A percentile compares a stretch with the other conserved stretches of the same genome.
Evolutionary conservation across 2,797 vertebrate species (phyloP).

Genomic region (Aviceda cuculoides): DNA sequence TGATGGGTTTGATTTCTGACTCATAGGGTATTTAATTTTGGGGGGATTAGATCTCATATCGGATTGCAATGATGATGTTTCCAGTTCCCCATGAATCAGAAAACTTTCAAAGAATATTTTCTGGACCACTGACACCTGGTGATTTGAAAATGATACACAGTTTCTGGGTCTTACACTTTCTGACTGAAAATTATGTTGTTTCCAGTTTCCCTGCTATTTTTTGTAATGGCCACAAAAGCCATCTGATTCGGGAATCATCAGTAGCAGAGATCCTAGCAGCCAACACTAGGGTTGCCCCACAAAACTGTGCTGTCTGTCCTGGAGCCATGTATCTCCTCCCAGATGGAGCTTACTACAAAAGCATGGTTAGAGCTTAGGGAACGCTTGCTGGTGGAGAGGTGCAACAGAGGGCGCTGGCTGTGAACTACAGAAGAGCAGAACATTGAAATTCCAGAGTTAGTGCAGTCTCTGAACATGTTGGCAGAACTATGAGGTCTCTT

Average conservation of each 20-base stretch:
- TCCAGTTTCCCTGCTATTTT: background rate
- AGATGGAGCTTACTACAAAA: background rate
- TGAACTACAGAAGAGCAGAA: background rate
- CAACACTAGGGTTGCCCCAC: background rate
- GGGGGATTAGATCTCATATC: background rate
- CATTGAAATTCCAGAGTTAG: background rate
- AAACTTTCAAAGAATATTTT: background rate
- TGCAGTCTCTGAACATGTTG: background rate
- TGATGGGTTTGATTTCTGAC: background rate
- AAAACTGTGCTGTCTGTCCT: background rate
- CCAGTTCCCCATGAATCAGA: background rate
- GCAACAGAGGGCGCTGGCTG: background rate
- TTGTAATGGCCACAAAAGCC: background rate
- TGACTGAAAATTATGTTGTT: background rate
- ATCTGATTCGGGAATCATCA: background rate
- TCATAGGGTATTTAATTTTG: background rate
- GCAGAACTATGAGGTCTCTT: background rate
- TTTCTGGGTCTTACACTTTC: background rate
- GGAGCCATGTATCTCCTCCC: background rate
- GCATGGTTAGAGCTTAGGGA: background rate
- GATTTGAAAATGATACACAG: background rate
- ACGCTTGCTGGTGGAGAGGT: fast-evolving
- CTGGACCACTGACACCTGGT: background rate
- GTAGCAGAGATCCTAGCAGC: background rate
- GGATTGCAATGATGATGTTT: background rate